Percentiles rank a stretch among this genome's conserved stretches.
These are phyloP conservation scores for Gyrodactylus salaris DNA, from an alignment of 1,140 invertebrate genomes.

Conservation along the genomic window DNA sequence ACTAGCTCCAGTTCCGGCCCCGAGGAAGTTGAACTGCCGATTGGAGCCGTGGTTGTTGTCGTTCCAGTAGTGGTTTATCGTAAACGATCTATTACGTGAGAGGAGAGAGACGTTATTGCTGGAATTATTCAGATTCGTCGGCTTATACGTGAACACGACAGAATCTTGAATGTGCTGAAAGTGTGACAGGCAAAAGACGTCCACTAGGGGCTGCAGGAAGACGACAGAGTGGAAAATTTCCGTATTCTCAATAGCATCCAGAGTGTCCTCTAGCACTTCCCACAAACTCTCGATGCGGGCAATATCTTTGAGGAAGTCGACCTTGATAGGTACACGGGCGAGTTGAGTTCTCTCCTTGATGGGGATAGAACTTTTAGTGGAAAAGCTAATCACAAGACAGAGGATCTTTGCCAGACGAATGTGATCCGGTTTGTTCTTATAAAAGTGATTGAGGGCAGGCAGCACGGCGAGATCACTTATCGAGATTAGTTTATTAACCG, in stretches of 20 bases:
- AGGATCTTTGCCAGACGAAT: neutral
- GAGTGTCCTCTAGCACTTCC: neutral
- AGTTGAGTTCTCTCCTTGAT: neutral
- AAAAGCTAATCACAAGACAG: neutral
- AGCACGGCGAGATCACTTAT: neutral
- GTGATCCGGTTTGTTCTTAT: neutral
- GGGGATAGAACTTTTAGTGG: neutral
- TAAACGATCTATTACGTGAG: neutral
- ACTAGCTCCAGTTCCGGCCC: too few relatives aligned
- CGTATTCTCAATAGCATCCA: neutral
- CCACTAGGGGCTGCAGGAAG: neutral
- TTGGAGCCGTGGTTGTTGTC: neutral
- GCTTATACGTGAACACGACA: neutral
- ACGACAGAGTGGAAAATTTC: neutral
- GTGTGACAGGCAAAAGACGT: neutral
- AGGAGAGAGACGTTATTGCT: neutral
- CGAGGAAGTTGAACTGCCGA: too few relatives aligned
- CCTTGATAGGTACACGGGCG: neutral
- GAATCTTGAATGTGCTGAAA: neutral
- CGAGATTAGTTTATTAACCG: neutral
- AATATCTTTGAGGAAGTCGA: neutral
- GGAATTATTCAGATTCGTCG: neutral
- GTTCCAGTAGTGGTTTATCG: neutral
- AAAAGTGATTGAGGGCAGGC: neutral
- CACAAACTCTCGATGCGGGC: neutral